A percentile compares a stretch with the other conserved stretches of the same genome.
These are phyloP conservation scores for Myiothlypis coronata DNA, from an alignment of 2,797 vertebrate species.

Conservation along the genomic window DNA sequence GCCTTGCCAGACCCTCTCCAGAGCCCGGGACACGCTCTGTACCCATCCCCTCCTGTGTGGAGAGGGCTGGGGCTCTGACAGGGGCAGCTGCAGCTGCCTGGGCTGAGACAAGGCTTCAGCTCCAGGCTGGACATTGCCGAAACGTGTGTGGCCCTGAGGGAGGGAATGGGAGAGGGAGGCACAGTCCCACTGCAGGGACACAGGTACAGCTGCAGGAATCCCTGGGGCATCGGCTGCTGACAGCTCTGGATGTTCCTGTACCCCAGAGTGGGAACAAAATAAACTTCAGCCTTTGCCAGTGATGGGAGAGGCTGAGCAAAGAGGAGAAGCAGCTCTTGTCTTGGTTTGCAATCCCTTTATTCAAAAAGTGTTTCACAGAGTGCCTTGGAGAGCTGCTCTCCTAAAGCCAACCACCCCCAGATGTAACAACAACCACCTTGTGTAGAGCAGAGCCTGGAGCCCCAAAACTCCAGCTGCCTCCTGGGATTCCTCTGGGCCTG, in stretches of 20 bases:
- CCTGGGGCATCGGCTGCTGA: not conserved
- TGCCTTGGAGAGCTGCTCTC: not conserved
- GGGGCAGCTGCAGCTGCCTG: not conserved
- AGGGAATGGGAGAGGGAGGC: not conserved
- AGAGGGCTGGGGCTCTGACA: not conserved
- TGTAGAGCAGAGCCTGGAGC: not conserved
- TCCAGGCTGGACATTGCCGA: not conserved
- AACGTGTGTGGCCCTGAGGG: not conserved
- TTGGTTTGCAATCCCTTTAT: conserved; percentile 53
- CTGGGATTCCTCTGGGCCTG: not conserved
- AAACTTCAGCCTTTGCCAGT: not conserved
- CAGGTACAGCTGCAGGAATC: not conserved
- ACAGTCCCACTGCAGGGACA: not conserved
- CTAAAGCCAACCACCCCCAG: not conserved
- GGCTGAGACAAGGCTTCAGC: not conserved
- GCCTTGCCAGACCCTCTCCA: not conserved
- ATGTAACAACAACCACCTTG: not conserved
- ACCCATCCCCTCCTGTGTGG: fast-evolving
- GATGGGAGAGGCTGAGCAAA: not conserved
- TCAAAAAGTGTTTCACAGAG: not conserved
- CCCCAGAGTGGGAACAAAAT: not conserved
- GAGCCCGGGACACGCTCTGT: fast-evolving
- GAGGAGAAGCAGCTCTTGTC: not conserved
- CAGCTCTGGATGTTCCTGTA: not conserved
- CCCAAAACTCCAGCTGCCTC: not conserved